Conservation (phyloP, 2,797 vertebrate genomes). For the Galaxias olidus region DNA sequence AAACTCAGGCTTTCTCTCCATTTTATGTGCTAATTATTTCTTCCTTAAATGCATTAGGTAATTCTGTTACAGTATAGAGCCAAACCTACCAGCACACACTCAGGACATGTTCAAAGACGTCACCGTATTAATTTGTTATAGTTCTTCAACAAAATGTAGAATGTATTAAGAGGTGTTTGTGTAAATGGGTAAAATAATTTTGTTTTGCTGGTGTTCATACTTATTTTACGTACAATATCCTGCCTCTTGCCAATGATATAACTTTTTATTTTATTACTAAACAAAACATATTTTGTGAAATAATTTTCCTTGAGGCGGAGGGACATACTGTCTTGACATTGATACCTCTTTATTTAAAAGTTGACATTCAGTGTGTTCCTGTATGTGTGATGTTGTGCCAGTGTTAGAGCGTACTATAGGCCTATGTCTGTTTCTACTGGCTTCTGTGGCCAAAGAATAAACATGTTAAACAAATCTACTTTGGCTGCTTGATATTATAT, state of each 20-base stretch:
- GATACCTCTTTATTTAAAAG: constrained; percentile 83
- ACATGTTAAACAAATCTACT: constrained; percentile 47
- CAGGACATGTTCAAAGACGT: constrained; percentile 61
- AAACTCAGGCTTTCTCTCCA: constrained; percentile 75
- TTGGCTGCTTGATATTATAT: constrained; percentile 45
- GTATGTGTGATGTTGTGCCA: constrained; percentile 56
- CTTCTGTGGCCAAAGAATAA: constrained; percentile 92
- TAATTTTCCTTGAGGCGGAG: constrained; percentile 66
- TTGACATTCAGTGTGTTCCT: constrained; percentile 62
- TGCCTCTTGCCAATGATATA: constrained; percentile 59
- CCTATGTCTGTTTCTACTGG: constrained; percentile 63
- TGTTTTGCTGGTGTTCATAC: constrained; percentile 44
- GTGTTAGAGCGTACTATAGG: constrained; percentile 56
- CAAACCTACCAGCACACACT: constrained; percentile 49
- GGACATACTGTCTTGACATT: constrained; percentile 77
- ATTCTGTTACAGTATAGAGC: constrained; percentile 39
- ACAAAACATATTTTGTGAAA: constrained; percentile 20
- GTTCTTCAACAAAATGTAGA: too few relatives aligned
- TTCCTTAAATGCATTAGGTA: constrained; percentile 59
- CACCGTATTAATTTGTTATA: constrained; percentile 37
- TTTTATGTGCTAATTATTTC: constrained; percentile 80
- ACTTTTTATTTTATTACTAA: constrained; percentile 75
- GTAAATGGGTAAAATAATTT: background rate
- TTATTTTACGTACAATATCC: constrained; percentile 59
- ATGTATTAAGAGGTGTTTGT: too few relatives aligned